Evolutionary conservation across 2,888 invertebrate genomes (phyloP), one percentile per base, ranked within the genome.

Genomic region (Eupithecia vulgata): DNA sequence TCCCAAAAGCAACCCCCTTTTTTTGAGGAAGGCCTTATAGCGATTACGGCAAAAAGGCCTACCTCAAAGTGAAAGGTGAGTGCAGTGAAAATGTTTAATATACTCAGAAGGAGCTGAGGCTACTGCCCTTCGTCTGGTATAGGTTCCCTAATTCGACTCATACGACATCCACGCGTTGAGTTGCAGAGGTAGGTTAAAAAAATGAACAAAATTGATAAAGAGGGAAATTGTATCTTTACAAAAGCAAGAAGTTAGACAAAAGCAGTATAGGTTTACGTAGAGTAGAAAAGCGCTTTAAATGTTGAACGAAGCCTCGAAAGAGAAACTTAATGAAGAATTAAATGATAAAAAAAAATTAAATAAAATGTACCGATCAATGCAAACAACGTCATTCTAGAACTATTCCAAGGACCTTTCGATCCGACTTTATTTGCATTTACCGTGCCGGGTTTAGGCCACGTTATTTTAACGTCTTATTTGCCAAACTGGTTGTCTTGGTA

Each of bases 361-460:
- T 59, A 17, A 59, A 59, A 34, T 61, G 2, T 34, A 1, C 15
- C 61, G 64, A n/a, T 64, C 64, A 35, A 64, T 64, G 64, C n/a
- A 37, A 37, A 37, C 62, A 62, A n/a, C 66, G 40, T 66, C 42
- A 13, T 65, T 65, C 40, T 65, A 66, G 64, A 64, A 64, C 64
- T 64, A n/a, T 62, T n/a, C 37, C 64, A 37, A 64, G 34, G n/a
- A 64, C 37, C 21, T 34, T 61, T 0, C 34, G 34, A 64, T 10
- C 17, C 62, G 35, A 35, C 4, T n/a, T 64, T 17, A 64, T n/a
- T 64, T 64, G 21, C n/a, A 37, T 35, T 35, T 64, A 4, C 37
- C 12, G 7, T 37, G 37, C 37, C n/a, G 1, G 64, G 37, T 5
- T 64, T 37, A 37, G n/a, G 37, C 37, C 4, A 37, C 64, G 37